Conservation (phyloP, 2,113 vertebrate species). For the Upupa epops region DNA sequence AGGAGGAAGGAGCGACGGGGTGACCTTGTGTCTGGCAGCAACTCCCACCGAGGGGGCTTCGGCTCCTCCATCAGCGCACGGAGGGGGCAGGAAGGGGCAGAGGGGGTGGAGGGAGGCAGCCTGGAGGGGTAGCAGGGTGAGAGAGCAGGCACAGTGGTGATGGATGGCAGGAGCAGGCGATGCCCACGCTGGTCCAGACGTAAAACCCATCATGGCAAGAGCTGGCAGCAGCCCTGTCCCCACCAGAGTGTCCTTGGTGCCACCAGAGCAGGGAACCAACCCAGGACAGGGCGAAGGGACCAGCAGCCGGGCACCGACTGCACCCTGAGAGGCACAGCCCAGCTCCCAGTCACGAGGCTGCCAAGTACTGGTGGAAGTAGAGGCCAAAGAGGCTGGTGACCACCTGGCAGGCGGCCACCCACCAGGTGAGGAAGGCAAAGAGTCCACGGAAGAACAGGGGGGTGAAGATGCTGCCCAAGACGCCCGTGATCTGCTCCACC, state of each 20-base stretch:
- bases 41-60: accelerated
- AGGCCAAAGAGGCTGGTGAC: slow-evolving; percentile 92
- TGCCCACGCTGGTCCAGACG: accelerated
- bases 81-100: background rate
- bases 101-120: background rate
- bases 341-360: slow-evolving; percentile 72
- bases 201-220: accelerated
- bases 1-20: background rate
- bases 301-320: accelerated
- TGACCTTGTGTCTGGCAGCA: accelerated
- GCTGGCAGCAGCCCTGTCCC: background rate
- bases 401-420: slow-evolving; percentile 91
- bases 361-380: slow-evolving; percentile 94
- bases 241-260: accelerated
- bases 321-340: accelerated
- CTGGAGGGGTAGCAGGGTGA: accelerated
- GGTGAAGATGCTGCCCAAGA: slow-evolving; percentile 76
- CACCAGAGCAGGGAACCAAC: background rate
- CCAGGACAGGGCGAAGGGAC: background rate
- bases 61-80: accelerated
- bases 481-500: slow-evolving; percentile 76
- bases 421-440: slow-evolving; percentile 93
- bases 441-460: slow-evolving; percentile 86
- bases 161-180: background rate
- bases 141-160: slow-evolving; percentile 10